Base-by-base conservation (phyloP, 2,888 invertebrate genomes). In the Enoplolaimus lenunculus region DNA sequence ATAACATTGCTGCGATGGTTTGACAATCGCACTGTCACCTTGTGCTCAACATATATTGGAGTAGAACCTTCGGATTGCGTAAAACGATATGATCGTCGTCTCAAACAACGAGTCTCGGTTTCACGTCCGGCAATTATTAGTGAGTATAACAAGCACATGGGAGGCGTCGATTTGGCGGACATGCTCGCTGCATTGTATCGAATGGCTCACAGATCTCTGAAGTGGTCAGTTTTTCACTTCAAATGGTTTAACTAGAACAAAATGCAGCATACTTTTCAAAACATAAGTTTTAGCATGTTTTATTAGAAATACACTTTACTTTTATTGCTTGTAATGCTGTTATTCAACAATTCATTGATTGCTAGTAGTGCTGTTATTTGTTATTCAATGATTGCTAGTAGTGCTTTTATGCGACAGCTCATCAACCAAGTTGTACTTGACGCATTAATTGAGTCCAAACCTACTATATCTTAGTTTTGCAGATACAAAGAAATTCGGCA, bases 81-180 rank as follows among this genome's bases (percentile, higher is more conserved):
- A 3, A 29, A 26, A 31, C 62, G 31, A 62, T 62, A 31, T 13
- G 62, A 62, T 31, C 28, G 62, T 16, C 7, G 16, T 59, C 60
- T 45, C 34, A 68, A 13, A n/a, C 29, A 60, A 21, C 26, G 31
- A 30, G 33, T 60, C 34, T 60, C 64, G 26, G 62, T 72, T 26
- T 0, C 73, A n/a, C 57, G 71, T 62, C 72, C 66, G 28, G 62
- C 31, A 68, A 72, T 73, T 31, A 69, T 73, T 30, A 57, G 66
- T 57, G 72, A 73, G 68, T 73, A 72, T 72, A 73, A 73, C 68
- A 34, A 59, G 34, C 64, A 73, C 35, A 73, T 74, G 73, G 72
- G 59, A 7, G 73, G 73, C 21, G 72, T 71, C 31, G 72, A 71
- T 34, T 45, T 73, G n/a, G 34, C 45, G 30, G 68, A 72, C 68